Evolutionary conservation across 2,113 vertebrate genomes (phyloP).

Genomic region (Nesogale talazaci): DNA sequence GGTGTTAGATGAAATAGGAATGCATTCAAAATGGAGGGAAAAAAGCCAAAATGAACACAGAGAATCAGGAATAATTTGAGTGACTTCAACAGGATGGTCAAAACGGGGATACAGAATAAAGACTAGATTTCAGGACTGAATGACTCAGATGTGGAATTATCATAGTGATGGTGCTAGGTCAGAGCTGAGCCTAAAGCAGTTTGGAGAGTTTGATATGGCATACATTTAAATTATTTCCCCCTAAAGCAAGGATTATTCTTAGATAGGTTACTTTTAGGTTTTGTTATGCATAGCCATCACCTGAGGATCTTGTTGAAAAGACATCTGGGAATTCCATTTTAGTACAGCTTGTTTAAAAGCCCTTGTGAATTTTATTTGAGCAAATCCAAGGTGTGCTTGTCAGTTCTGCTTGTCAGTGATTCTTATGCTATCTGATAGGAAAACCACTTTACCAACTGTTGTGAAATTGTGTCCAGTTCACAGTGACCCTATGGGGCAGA

Average conservation of each 20-base stretch:
- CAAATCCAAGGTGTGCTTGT: not conserved
- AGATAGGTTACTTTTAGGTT: not conserved
- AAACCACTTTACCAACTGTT: no score
- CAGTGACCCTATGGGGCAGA: no score
- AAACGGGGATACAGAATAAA: not conserved
- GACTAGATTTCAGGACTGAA: not conserved
- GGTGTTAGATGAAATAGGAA: not conserved
- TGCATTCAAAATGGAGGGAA: not conserved
- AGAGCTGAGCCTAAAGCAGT: not conserved
- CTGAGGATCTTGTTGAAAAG: not conserved
- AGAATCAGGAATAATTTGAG: not conserved
- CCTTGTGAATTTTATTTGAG: not conserved
- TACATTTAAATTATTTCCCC: not conserved
- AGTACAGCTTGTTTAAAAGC: no score
- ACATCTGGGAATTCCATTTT: no score
- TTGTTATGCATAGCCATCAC: not conserved
- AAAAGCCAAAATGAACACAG: not conserved
- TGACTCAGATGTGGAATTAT: not conserved
- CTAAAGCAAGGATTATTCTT: not conserved
- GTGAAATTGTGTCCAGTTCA: no score
- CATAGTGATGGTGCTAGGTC: not conserved
- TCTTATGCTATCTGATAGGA: no score
- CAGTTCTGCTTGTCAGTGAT: no score
- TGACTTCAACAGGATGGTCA: not conserved
- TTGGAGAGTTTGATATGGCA: not conserved